These are phyloP conservation scores for Chelidonichthys spinosus DNA, from an alignment of 2,797 vertebrate species.

Conservation along the genomic window DNA sequence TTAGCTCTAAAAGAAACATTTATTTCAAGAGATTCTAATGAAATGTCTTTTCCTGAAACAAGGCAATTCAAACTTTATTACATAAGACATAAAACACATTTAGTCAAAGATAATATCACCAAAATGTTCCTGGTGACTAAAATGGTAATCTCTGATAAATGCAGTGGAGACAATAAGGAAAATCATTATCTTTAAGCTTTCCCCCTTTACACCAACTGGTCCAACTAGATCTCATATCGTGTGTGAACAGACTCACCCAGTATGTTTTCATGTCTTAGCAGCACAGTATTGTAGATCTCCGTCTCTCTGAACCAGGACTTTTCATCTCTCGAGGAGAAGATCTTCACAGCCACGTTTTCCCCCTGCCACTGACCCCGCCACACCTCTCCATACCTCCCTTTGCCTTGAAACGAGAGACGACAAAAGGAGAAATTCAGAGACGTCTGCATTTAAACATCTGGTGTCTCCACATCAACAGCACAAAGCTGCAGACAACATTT, in stretches of 20 bases:
- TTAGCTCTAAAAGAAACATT: background rate
- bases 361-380: conserved; percentile 90
- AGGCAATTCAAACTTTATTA: background rate
- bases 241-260: conserved; percentile 76
- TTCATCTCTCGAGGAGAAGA: conserved; percentile 89
- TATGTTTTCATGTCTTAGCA: conserved; percentile 88
- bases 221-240: too few species aligned
- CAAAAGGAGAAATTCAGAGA: background rate
- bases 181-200: background rate
- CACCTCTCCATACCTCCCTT: conserved; percentile 88
- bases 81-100: background rate
- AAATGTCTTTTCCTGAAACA: background rate
- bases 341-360: conserved; percentile 88
- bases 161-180: background rate
- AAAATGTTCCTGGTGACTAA: background rate
- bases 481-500: conserved; percentile 16
- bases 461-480: conserved; percentile 24
- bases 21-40: background rate
- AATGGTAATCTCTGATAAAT: background rate
- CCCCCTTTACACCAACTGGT: background rate
- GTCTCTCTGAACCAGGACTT: conserved; percentile 90
- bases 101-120: background rate
- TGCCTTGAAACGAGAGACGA: conserved; percentile 69
- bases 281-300: conserved; percentile 89
- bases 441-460: background rate